These are phyloP conservation scores for Epirrita christyi DNA, from an alignment of 2,888 invertebrate species.

Conservation along the genomic window DNA sequence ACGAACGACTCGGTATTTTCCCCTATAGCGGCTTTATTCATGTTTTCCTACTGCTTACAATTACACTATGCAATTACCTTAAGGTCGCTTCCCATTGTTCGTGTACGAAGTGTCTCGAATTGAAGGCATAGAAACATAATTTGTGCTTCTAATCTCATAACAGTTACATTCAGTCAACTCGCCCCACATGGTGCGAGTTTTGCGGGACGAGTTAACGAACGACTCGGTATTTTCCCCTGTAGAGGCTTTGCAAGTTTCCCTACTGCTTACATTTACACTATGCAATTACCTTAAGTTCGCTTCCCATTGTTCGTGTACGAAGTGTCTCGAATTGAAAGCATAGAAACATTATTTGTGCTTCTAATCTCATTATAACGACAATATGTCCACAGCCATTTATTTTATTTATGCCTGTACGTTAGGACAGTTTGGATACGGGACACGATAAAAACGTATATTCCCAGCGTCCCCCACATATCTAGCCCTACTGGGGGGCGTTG, in stretches of 20 bases:
- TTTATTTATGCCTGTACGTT: slow-evolving; percentile 18
- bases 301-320: slow-evolving; percentile 64
- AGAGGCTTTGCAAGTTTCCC: not conserved
- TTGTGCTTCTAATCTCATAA: slow-evolving; percentile 40
- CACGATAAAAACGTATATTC: slow-evolving; percentile 5
- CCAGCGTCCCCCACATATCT: too few species aligned
- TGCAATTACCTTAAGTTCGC: slow-evolving; percentile 58
- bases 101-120: slow-evolving; percentile 45
- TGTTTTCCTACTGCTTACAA: slow-evolving; percentile 12
- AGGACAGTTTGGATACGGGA: not conserved
- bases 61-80: slow-evolving; percentile 38
- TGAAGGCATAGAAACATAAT: slow-evolving; percentile 52
- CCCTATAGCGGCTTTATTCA: not conserved
- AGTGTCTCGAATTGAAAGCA: slow-evolving; percentile 51
- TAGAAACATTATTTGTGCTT: slow-evolving; percentile 45
- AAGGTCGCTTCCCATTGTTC: slow-evolving; percentile 76
- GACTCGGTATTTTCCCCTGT: too few species aligned
- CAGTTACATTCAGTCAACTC: too few species aligned
- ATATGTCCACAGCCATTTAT: slow-evolving; percentile 35
- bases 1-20: too few species aligned
- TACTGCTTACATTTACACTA: slow-evolving; percentile 19
- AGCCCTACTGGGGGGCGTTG: too few species aligned
- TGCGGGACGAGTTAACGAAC: too few species aligned
- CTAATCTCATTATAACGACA: slow-evolving; percentile 39
- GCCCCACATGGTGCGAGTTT: too few species aligned